Conservation (phyloP, 1,140 invertebrate genomes). For the roundworm (Caenorhabditis elegans) region WBcel235 BX284604.4:14889001-14889500, state of each 20-base stretch:
- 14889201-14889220: conserved; percentile 62
- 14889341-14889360: not conserved
- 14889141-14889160: too few species aligned
- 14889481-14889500: not conserved
- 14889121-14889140: too few species aligned
- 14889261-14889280: conserved; percentile 60
- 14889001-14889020: too few species aligned
- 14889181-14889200: too few species aligned
- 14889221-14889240: conserved; percentile 60
- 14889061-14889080: conserved; percentile 62
- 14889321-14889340: conserved; percentile 21
- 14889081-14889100: too few species aligned
- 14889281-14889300: conserved; percentile 48
- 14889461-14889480: not conserved
- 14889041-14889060: conserved; percentile 60
- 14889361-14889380: too few species aligned
- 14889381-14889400: too few species aligned
- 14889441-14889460: not conserved
- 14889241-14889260: conserved; percentile 58
- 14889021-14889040: conserved; percentile 51
- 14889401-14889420: too few species aligned
- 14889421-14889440: too few species aligned
- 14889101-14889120: too few species aligned
- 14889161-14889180: too few species aligned
- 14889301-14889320: conserved; percentile 11